Base-by-base conservation (phyloP, 2,797 vertebrate genomes). In the Alosa sapidissima region DNA sequence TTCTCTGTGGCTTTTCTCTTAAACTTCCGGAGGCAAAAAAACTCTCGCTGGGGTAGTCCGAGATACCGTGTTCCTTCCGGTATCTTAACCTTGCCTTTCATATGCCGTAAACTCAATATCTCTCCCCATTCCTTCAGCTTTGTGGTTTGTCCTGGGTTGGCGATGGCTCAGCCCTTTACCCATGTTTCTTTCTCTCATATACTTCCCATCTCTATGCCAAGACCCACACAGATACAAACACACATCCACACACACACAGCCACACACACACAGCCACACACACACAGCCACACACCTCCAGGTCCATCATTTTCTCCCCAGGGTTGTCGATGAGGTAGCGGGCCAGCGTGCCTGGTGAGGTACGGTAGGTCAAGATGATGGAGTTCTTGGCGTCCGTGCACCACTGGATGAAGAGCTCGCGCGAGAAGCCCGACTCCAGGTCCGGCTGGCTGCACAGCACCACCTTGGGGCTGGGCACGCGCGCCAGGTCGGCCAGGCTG, bases 371-470 rank as follows among this genome's bases (percentile, higher is more conserved):
- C 83, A 99, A 94, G 91, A 99, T 99, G 81, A 99, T 92, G 0
- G 98, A 99, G 93, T 99, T 98, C 90, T 97, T 99, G 52, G 95
- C 90, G 82, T 99, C 97, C 90, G 97, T 96, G 89, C 97, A 98
- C 98, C 98, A 99, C 1, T 99, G 97, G 92, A 99, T 99, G 89
- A 99, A 99, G 82, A 99, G 97, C 89, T 99, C 98, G 83, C 98
- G 94, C 86, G 98, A 99, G 93, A 99, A 99, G 0, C 98, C 98
- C 5, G 98, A 99, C 90, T 99, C 98, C 14, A 99, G 94, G 91
- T 99, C 98, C 0, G 98, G 98, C 14, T 99, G 98, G 91, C 98
- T 99, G 91, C 98, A 98, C 84, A 99, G 96, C 48, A 99, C 98
- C 89, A 99, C 98, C 93, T 99, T 99, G 1, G 98, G 98, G 90